Base-by-base conservation (phyloP, 2,113 vertebrate genomes). In the Opisthocomus hoazin region DNA sequence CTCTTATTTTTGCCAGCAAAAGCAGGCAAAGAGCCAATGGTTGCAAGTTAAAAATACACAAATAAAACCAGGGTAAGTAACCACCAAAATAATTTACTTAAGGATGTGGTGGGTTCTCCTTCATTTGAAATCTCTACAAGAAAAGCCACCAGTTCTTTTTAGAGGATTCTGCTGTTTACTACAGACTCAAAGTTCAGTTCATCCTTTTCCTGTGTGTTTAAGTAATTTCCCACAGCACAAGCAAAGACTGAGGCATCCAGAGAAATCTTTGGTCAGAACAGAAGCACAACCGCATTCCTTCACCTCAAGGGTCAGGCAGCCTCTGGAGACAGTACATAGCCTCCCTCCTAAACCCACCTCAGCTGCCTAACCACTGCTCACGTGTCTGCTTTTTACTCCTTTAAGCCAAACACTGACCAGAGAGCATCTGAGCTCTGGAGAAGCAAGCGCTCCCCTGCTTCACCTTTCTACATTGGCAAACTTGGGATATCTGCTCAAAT, bases 41-140 rank as follows among this genome's bases (percentile, higher is more conserved):
- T 41, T 89, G 83, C 82, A 89, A 93, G 94, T 88, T 96, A 96
- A 95, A 96, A 96, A 96, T 95, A 96, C 93, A 92, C 90, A 94
- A 96, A 96, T 94, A 95, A 86, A 93, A 94, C 83, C 45, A 92
- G 96, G 82, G 88, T 95, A 96, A 96, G 90, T 89, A 96, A 96
- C 96, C 96, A 96, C 94, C 80, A 96, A 90, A 97, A 92, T 90
- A 96, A 93, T 96, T 96, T 95, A 90, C 73, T 97, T 92, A 95
- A 97, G 95, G 96, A 96, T 96, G 96, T 95, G 92, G 94, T 96
- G 79, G 92, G 92, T 96, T 96, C 96, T 92, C 94, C 90, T 95
- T 92, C 93, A 94, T 96, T 94, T 96, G 93, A 96, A 93, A 94
- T 64, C 79, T 92, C 77, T 93, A 87, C 90, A 87, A 88, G 87